These are phyloP conservation scores for Gallinago media DNA, from an alignment of 2,113 vertebrate genomes.

Conservation along the genomic window DNA sequence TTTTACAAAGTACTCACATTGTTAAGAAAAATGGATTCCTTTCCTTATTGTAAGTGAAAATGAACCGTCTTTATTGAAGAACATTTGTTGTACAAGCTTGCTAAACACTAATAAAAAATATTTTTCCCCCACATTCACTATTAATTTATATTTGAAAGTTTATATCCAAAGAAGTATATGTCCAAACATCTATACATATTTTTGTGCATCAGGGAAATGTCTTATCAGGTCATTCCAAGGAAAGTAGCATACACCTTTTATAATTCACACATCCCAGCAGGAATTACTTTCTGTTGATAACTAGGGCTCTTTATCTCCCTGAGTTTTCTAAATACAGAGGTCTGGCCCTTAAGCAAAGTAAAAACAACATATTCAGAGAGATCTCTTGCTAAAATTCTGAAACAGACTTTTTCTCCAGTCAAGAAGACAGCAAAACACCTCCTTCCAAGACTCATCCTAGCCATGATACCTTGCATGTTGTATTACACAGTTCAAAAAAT, in stretches of 20 bases:
- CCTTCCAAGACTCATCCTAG: not conserved
- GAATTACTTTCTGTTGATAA: not conserved
- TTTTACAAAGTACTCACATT: not conserved
- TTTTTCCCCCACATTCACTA: not conserved
- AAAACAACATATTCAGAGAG: not conserved
- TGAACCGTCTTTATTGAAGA: not conserved
- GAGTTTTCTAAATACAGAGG: not conserved
- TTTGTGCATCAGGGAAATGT: not conserved
- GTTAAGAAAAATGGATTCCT: not conserved
- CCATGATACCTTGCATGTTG: not conserved
- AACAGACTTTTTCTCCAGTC: not conserved
- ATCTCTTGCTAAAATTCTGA: not conserved
- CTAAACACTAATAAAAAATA: not conserved
- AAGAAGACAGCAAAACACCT: not conserved
- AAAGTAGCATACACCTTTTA: not conserved
- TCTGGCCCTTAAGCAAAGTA: not conserved
- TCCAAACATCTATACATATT: not conserved
- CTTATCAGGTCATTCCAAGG: not conserved
- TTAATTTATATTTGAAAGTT: not conserved
- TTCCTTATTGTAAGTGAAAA: not conserved
- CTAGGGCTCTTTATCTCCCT: not conserved
- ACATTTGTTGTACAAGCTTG: not conserved
- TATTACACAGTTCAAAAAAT: not conserved
- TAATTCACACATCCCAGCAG: not conserved
- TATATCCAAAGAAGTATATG: not conserved